Evolutionary conservation across 1,140 invertebrate species (phyloP).

Genomic region (Theocolax elegans): DNA sequence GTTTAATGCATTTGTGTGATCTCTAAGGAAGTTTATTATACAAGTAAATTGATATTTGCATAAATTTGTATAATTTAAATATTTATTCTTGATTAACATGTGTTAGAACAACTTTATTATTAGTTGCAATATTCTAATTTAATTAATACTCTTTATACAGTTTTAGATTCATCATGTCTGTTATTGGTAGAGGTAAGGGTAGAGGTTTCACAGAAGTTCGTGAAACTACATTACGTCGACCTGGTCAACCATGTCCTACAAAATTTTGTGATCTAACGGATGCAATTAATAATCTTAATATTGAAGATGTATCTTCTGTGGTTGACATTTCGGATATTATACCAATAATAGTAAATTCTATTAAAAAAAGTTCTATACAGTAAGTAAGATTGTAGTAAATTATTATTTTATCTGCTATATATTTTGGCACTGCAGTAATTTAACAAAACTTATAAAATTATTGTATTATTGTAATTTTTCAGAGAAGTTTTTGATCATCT

Average conservation of each 20-base stretch:
- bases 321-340: conserved; percentile 25
- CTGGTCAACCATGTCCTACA: conserved; percentile 13
- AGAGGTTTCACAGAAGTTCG: conserved; percentile 35
- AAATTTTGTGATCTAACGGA: conserved; percentile 24
- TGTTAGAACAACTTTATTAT: too few relatives aligned
- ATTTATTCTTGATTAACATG: too few relatives aligned
- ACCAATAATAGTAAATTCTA: conserved; percentile 8
- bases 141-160: not conserved
- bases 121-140: not conserved
- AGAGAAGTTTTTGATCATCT: conserved; percentile 40
- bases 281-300: conserved; percentile 18
- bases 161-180: conserved; percentile 36
- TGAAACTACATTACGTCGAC: conserved; percentile 28
- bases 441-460: too few relatives aligned
- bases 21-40: too few relatives aligned
- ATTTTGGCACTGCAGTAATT: too few relatives aligned
- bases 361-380: conserved; percentile 28
- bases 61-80: too few relatives aligned
- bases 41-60: too few relatives aligned
- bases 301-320: not conserved
- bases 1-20: too few relatives aligned
- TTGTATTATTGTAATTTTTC: conserved; percentile 2
- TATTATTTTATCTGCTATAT: not conserved
- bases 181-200: conserved; percentile 35
- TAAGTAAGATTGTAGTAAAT: conserved; percentile 14